phyloP scores from a whole-genome alignment of 1,140 invertebrate species.

The Neoseiulus cucumeris region DNA sequence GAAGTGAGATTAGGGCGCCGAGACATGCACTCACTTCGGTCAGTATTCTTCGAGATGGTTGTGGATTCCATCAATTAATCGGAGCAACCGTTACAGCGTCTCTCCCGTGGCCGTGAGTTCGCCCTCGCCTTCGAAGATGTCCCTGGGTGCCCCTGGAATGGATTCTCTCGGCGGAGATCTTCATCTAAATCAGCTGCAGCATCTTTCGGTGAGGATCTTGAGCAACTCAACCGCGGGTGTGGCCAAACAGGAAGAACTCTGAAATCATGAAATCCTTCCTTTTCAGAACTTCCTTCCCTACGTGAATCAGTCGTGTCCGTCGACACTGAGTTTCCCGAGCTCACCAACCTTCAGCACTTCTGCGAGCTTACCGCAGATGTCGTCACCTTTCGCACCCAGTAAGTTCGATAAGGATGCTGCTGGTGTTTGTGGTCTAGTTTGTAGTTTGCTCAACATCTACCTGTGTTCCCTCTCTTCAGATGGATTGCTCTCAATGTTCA shows the following conservation, averaged over 20 bases:
- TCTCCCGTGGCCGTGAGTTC: background rate
- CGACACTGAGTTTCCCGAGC: background rate
- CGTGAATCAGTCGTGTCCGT: background rate
- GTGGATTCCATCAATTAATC: no score
- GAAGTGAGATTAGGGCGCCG: no score
- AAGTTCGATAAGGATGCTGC: background rate
- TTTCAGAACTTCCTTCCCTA: conserved; percentile 9
- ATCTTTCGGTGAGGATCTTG: conserved; percentile 1
- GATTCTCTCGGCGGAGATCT: conserved; percentile 1
- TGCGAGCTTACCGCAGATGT: background rate
- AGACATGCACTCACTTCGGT: no score
- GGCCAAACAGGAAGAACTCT: no score
- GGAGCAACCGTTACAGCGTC: background rate
- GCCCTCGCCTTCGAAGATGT: background rate
- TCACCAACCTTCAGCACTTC: conserved; percentile 1
- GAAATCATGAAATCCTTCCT: background rate
- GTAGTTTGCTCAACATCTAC: background rate
- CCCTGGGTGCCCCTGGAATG: background rate
- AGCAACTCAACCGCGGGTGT: background rate
- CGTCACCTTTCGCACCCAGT: conserved; percentile 1
- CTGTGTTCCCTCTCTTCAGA: background rate
- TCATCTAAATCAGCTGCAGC: conserved; percentile 7
- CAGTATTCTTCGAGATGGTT: no score
- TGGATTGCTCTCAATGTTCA: conserved; percentile 5
- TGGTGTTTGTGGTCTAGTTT: background rate